These are phyloP conservation scores for Apteryx mantelli DNA, from an alignment of 2,113 vertebrate genomes.

Conservation along the genomic window DNA sequence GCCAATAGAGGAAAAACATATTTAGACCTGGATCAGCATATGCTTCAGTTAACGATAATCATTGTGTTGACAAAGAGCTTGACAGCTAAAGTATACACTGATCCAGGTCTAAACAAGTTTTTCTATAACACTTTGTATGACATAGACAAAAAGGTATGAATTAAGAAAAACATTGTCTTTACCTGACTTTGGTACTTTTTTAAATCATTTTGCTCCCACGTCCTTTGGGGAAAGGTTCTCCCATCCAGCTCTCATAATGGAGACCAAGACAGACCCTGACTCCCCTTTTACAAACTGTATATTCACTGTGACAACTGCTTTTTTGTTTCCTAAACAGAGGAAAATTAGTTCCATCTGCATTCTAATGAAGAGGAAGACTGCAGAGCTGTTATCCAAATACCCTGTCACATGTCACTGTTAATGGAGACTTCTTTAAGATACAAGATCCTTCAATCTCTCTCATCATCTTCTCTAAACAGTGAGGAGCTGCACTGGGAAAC, in stretches of 20 bases:
- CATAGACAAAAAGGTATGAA: not conserved
- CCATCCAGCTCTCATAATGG: not conserved
- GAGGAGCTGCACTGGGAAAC: not conserved
- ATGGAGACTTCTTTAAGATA: not conserved
- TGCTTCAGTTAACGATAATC: slow-evolving; percentile 39
- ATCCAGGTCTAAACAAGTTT: not conserved
- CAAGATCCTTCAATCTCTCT: not conserved
- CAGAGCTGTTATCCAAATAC: not conserved
- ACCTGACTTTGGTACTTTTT: not conserved
- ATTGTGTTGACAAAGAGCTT: not conserved
- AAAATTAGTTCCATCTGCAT: slow-evolving; percentile 3
- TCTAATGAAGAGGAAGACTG: not conserved
- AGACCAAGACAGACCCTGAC: not conserved
- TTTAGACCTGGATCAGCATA: slow-evolving; percentile 27
- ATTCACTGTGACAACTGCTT: not conserved
- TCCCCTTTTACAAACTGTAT: not conserved
- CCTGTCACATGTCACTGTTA: not conserved
- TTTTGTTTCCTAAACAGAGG: slow-evolving; percentile 1
- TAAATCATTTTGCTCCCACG: not conserved
- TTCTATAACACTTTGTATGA: not conserved
- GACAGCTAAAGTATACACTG: not conserved
- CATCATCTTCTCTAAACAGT: not conserved
- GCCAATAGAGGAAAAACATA: slow-evolving; percentile 30
- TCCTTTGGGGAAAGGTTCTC: not conserved
- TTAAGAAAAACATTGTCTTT: not conserved